Evolutionary conservation across 2,888 invertebrate genomes (phyloP).

Genomic region (Lymantria dispar): DNA sequence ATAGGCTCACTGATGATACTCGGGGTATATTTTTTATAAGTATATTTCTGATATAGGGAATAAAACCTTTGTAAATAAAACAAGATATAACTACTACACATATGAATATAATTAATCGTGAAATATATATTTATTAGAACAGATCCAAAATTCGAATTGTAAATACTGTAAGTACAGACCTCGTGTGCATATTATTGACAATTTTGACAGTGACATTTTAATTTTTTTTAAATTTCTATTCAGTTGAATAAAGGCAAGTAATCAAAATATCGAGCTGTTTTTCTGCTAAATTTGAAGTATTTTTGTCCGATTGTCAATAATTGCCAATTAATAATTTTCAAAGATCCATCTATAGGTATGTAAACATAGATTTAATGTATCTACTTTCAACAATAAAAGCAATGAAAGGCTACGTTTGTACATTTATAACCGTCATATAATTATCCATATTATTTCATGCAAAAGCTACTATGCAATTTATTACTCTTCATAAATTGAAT

Average conservation of each 20-base stretch:
- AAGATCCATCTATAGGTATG: slow-evolving; percentile 9
- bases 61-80: slow-evolving; percentile 45
- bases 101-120: slow-evolving; percentile 68
- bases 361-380: slow-evolving; percentile 16
- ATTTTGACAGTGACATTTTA: slow-evolving; percentile 11
- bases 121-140: slow-evolving; percentile 56
- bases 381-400: slow-evolving; percentile 48
- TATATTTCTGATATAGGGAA: no score
- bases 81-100: slow-evolving; percentile 56
- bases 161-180: slow-evolving; percentile 34
- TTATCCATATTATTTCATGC: slow-evolving; percentile 33
- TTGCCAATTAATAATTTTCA: slow-evolving; percentile 5
- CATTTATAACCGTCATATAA: slow-evolving; percentile 35
- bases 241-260: neutral
- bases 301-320: slow-evolving; percentile 9
- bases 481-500: slow-evolving; percentile 31
- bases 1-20: no score
- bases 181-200: slow-evolving; percentile 14
- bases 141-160: slow-evolving; percentile 38
- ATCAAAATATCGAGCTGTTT: neutral
- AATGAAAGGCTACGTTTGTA: slow-evolving; percentile 59
- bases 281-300: neutral
- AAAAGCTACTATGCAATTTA: slow-evolving; percentile 51
- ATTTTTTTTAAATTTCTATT: neutral
- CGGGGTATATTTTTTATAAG: no score